Evolutionary conservation across 92 coral and sea anemone species (phyloP).

Genomic region (Anthopleura xanthogrammica): DNA sequence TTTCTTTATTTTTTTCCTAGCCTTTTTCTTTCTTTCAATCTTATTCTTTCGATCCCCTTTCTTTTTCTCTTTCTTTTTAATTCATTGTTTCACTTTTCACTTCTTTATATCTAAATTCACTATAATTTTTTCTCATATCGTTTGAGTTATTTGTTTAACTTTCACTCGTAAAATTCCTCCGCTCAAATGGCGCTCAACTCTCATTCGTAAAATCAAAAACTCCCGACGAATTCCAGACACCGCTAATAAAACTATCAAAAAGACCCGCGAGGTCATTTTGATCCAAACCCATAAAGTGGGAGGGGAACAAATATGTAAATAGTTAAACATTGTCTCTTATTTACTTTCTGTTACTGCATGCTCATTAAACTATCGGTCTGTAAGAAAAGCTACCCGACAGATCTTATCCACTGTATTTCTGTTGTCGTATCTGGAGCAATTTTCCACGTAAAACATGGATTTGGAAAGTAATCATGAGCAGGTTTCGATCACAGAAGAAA

Average conservation of each 20-base stretch:
- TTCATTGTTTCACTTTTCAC: no score
- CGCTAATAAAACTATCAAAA: not conserved
- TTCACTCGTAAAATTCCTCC: not conserved
- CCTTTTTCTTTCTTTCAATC: no score
- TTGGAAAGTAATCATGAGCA: not conserved
- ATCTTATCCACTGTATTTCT: not conserved
- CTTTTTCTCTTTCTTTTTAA: no score
- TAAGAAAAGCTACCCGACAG: not conserved
- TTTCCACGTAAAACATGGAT: not conserved
- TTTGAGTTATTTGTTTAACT: no score
- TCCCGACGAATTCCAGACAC: no score
- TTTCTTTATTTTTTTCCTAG: no score
- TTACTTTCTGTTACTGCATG: not conserved
- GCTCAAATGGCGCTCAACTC: no score
- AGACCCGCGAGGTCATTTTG: not conserved
- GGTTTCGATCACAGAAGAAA: not conserved
- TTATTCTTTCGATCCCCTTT: no score
- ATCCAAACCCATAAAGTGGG: not conserved
- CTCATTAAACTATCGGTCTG: not conserved
- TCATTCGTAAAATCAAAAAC: no score
- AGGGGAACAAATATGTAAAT: not conserved
- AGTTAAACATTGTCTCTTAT: not conserved
- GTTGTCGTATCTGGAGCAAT: not conserved
- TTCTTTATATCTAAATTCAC: no score
- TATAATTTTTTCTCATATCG: no score